Evolutionary conservation across 2,113 vertebrate genomes (phyloP).

Genomic region (Anhinga anhinga): DNA sequence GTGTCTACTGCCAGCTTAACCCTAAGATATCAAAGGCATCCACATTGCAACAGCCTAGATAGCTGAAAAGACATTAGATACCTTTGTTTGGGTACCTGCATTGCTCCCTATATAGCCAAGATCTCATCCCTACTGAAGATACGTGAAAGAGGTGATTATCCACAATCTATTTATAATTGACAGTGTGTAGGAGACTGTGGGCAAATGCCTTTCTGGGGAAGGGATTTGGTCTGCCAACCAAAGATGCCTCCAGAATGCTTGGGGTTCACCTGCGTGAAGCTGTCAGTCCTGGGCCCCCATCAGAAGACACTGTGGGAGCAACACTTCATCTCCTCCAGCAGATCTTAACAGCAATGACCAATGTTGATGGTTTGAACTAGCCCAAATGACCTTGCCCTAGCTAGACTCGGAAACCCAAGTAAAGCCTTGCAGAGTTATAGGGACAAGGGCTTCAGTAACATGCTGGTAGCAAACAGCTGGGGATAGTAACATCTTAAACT

Average conservation of each 20-base stretch:
- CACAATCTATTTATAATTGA: neutral
- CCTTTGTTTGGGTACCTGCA: neutral
- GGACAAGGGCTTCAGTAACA: neutral
- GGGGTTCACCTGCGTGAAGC: neutral
- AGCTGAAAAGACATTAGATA: neutral
- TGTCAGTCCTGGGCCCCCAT: neutral
- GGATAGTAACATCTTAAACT: conserved; percentile 29
- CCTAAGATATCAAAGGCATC: neutral
- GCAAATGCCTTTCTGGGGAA: neutral
- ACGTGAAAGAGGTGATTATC: neutral
- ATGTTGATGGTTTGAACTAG: neutral
- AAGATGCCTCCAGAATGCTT: neutral
- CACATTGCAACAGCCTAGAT: neutral
- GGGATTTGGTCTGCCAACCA: neutral
- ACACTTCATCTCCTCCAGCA: neutral
- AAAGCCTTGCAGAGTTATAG: neutral
- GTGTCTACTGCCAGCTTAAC: neutral
- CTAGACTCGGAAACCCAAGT: neutral
- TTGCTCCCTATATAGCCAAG: neutral
- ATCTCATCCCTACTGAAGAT: neutral
- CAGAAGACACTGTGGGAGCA: neutral
- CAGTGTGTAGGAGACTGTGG: neutral
- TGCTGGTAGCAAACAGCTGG: conserved; percentile 6
- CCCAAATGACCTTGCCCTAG: neutral
- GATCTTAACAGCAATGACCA: neutral